Conservation (phyloP, 2,888 invertebrate species). For the Mythimna ferrago region DNA sequence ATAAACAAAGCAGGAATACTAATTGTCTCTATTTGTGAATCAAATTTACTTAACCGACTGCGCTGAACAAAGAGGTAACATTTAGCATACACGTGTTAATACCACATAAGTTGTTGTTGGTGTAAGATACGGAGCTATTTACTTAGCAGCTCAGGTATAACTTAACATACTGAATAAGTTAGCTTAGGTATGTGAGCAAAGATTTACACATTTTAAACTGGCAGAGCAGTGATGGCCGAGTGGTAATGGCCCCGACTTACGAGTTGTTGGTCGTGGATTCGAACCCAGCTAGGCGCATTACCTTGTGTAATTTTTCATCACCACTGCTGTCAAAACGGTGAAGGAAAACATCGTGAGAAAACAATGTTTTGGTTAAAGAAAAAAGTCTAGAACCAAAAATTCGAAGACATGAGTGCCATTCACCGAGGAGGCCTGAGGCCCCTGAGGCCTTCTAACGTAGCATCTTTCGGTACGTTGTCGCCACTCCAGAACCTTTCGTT, state of each 20-base stretch:
- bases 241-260: no score
- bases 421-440: no score
- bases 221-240: background rate
- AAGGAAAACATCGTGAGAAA: background rate
- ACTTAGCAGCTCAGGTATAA: constrained; percentile 7
- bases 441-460: no score
- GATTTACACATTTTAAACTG: background rate
- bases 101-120: background rate
- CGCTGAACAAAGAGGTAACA: constrained; percentile 25
- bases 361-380: no score
- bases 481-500: no score
- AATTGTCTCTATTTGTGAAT: constrained; percentile 18
- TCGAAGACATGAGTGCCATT: no score
- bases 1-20: constrained; percentile 1
- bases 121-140: constrained; percentile 23
- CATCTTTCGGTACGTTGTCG: no score
- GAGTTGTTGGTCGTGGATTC: no score
- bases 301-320: no score
- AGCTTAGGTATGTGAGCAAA: background rate
- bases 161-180: constrained; percentile 20
- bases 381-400: no score
- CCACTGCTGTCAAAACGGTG: no score
- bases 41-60: constrained; percentile 12
- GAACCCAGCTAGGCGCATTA: no score
- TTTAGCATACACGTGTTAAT: constrained; percentile 37